Evolutionary conservation across 2,113 vertebrate species (phyloP), one percentile per base, ranked within the genome.

Genomic region (Marmota flaviventris): DNA sequence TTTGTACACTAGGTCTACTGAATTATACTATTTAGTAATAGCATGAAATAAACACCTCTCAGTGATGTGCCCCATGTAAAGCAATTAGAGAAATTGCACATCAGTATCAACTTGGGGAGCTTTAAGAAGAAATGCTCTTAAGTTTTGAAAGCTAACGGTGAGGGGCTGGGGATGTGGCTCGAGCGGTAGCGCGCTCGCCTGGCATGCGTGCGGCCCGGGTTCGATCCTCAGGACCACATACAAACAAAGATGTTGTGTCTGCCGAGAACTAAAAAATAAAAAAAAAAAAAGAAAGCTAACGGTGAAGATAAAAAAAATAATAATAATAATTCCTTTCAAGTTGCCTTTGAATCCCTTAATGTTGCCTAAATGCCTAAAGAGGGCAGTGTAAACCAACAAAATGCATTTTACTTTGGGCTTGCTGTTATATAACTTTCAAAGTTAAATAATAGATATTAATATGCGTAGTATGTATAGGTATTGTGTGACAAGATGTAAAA

Each of bases 341-440:
- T 63, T 63, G 24, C 61, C 9, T 94, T 91, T 96, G 61, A 69
- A 65, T 85, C 53, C 79, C 45, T 79, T 94, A 69, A 5, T 34
- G 39, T 90, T 85, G 84, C 96, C 98, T 98, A 91, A 98, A 99
- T 85, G 84, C 96, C 99, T 98, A 91, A 98, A 99, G 99, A 98
- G 98, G 98, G 98, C 98, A 98, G 98, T 97, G 90, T 98, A 87
- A 94, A 78, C 96, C 97, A 98, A 85, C 56, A 93, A 97, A 98
- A 98, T 77, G 61, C 61, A 24, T 84, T 88, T 42, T 75, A 70
- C 78, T 93, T 83, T 45, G 63, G 76, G 67, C 75, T 84, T 20
- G 37, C 32, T 48, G 51, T 65, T 73, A 81, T 2, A 69, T 8
- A 72, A 29, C 53, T 95, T 89, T 94, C 70, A 83, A 73, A 95